A percentile compares a stretch with the other conserved stretches of the same genome.
These are phyloP conservation scores for Ypsolopha scabrella DNA, from an alignment of 2,888 invertebrate genomes.

Conservation along the genomic window DNA sequence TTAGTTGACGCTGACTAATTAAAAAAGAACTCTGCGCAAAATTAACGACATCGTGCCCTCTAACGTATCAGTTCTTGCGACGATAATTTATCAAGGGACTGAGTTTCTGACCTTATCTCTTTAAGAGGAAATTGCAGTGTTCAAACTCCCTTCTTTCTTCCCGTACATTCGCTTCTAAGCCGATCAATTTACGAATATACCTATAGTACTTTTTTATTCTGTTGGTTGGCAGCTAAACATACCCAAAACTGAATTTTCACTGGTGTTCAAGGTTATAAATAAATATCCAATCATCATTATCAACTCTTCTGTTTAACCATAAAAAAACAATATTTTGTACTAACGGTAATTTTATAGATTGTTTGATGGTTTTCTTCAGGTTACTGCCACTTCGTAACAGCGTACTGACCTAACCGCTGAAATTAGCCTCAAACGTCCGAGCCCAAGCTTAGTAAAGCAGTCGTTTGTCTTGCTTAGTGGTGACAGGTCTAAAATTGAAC, in stretches of 20 bases:
- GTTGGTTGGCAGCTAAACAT: too few relatives aligned
- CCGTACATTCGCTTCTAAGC: not conserved
- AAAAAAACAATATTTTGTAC: too few relatives aligned
- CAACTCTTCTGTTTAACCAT: too few relatives aligned
- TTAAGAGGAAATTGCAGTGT: not conserved
- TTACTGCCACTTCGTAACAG: too few relatives aligned
- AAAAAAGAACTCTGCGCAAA: not conserved
- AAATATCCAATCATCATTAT: too few relatives aligned
- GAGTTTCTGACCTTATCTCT: not conserved
- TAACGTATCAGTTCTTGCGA: not conserved
- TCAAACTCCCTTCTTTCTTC: not conserved
- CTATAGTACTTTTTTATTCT: too few relatives aligned
- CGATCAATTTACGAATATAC: too few relatives aligned
- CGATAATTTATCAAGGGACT: slow-evolving; percentile 1
- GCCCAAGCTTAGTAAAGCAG: not conserved
- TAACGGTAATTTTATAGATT: too few relatives aligned
- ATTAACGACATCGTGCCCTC: not conserved
- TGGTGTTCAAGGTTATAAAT: too few relatives aligned
- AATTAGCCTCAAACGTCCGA: not conserved
- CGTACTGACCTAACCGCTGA: not conserved
- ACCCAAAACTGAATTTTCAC: too few relatives aligned
- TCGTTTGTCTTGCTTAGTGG: not conserved
- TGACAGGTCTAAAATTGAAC: not conserved
- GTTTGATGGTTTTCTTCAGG: too few relatives aligned
- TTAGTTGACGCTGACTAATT: not conserved